phyloP scores from a whole-genome alignment of 2,113 vertebrate species.

The Castor canadensis region DNA sequence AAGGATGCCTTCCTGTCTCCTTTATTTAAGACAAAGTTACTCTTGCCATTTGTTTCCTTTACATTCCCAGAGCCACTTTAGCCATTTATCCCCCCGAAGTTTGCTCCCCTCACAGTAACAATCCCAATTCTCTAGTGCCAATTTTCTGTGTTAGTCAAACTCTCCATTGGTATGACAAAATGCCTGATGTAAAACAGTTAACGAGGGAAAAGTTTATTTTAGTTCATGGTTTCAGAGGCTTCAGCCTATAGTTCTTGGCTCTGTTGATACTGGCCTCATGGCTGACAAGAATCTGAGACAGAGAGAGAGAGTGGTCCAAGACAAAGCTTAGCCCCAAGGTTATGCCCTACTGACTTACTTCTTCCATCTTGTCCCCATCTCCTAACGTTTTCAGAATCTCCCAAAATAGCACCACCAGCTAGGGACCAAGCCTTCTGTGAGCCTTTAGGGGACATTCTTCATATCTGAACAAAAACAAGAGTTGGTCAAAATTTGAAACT shows the following conservation, averaged over 20 bases:
- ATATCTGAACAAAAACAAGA: background rate
- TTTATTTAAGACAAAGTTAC: no score
- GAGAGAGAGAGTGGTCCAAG: no score
- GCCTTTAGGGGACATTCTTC: background rate
- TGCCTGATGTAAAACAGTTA: background rate
- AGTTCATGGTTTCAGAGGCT: background rate
- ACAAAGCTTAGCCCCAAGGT: no score
- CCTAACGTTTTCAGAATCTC: background rate
- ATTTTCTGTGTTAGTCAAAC: no score
- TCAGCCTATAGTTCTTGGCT: background rate
- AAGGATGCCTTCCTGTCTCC: no score
- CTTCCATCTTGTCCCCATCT: background rate
- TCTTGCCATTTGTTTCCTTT: no score
- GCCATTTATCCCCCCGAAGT: no score
- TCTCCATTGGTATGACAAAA: background rate
- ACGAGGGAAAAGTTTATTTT: background rate
- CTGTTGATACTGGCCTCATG: no score
- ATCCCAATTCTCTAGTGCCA: background rate
- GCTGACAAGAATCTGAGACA: background rate
- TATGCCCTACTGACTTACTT: no score
- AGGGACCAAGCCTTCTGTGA: background rate
- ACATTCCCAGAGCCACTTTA: no score
- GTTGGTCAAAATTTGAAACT: background rate
- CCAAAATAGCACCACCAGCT: background rate
- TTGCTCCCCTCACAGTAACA: background rate